Percentiles rank a stretch among this genome's conserved stretches.
Evolutionary conservation across 2,888 invertebrate genomes (phyloP).

Genomic region (Copidosoma aretas): DNA sequence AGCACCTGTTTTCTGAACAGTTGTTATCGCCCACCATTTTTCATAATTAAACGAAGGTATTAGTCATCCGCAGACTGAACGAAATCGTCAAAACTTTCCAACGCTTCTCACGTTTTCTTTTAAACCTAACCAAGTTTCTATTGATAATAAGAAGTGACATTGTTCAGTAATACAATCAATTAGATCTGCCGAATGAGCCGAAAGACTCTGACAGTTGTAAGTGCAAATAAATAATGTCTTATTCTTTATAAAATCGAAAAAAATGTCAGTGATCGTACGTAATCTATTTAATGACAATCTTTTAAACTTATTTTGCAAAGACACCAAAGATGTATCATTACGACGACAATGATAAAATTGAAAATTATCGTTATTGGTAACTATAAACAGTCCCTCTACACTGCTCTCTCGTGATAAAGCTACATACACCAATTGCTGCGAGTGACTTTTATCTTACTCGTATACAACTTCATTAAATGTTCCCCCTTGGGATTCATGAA

Average conservation of each 20-base stretch:
- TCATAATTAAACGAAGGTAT: too few species aligned
- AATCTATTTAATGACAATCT: constrained; percentile 12
- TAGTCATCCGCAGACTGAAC: too few species aligned
- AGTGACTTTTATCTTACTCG: constrained; percentile 35
- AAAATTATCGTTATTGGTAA: constrained; percentile 7
- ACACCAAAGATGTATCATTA: constrained; percentile 4
- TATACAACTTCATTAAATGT: constrained; percentile 39
- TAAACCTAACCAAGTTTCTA: too few species aligned
- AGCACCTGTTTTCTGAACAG: too few species aligned
- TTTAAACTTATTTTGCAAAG: constrained; percentile 14
- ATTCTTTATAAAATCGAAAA: background rate
- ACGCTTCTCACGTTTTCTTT: too few species aligned
- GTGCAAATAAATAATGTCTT: constrained; percentile 4
- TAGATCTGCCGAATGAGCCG: too few species aligned
- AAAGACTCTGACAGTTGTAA: constrained; percentile 26
- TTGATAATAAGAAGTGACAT: too few species aligned
- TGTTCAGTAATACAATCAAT: too few species aligned
- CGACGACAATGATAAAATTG: constrained; percentile 14
- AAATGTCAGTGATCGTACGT: background rate
- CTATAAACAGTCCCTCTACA: constrained; percentile 21
- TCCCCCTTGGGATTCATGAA: constrained; percentile 42
- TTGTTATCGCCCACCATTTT: too few species aligned
- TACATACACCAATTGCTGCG: constrained; percentile 32
- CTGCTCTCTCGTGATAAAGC: constrained; percentile 26
- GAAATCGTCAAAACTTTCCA: too few species aligned